These are phyloP conservation scores for Aphelinus atriplicis DNA, from an alignment of 1,140 invertebrate genomes.

Conservation along the genomic window DNA sequence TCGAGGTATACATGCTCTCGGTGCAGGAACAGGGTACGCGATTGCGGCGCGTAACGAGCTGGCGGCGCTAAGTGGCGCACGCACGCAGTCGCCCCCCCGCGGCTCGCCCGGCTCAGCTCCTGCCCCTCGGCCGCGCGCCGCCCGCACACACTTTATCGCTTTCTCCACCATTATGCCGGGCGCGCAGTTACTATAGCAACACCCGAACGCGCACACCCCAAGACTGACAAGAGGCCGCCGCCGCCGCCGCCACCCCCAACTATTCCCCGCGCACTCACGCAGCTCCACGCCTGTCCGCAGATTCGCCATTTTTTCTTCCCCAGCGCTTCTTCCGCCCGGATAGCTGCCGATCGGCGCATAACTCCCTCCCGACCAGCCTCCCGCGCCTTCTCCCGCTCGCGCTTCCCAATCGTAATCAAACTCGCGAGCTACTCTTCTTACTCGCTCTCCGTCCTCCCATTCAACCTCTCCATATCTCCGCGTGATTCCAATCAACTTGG, in stretches of 20 bases:
- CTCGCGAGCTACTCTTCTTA: not conserved
- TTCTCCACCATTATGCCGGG: slow-evolving; percentile 45
- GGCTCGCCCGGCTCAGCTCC: too few relatives aligned
- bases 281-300: not conserved
- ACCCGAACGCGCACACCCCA: slow-evolving; percentile 29
- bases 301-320: slow-evolving; percentile 28
- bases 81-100: too few relatives aligned
- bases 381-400: too few relatives aligned
- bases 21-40: too few relatives aligned
- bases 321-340: too few relatives aligned
- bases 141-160: slow-evolving; percentile 28
- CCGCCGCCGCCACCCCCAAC: slow-evolving; percentile 8
- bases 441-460: not conserved
- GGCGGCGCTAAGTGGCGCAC: too few relatives aligned
- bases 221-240: slow-evolving; percentile 45
- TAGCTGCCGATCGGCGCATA: too few relatives aligned
- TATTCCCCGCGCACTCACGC: slow-evolving; percentile 30
- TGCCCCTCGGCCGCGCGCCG: slow-evolving; percentile 1
- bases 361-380: too few relatives aligned
- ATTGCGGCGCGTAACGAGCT: too few relatives aligned
- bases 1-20: too few relatives aligned
- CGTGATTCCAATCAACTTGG: too few relatives aligned
- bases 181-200: slow-evolving; percentile 57
- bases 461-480: not conserved
- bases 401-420: not conserved